Base-by-base conservation (phyloP, 1,140 invertebrate genomes). In the Drosophila tropicalis region DNA sequence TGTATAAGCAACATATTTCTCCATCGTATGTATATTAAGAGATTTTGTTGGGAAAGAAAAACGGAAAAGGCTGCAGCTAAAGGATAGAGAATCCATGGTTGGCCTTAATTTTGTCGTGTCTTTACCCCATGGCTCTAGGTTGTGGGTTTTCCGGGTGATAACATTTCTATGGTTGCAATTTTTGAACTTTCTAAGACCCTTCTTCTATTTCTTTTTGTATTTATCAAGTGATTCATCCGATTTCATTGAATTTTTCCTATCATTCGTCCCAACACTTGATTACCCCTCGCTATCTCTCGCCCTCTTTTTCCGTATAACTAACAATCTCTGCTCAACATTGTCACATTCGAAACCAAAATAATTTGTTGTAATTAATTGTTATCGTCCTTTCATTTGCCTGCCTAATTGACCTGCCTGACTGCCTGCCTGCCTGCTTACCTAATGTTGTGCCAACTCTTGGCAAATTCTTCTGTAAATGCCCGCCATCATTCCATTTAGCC, bases 381-480 rank as follows among this genome's bases (percentile, higher is more conserved):
- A 34, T 70, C 25, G 25, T 39, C 10, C n/a, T 10, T 5, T 62
- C 72, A 69, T 76, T 75, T 76, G 65, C 72, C 72, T 76, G 72
- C 72, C 58, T 51, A 51, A 51, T 51, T 51, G 44, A 51, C 17
- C 17, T 76, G 58, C 64, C 72, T 75, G 63, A 57, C 57, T 67
- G 65, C 74, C 68, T 74, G 56, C 56, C 32, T 58, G 56, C 56
- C 15, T 58, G n/a, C 25, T 17, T 57, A 15, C 41, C 41, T 44
- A 15, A 7, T 15, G 40, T 44, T 44, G 41, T 15, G 55, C 15
- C 32, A 36, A 17, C 15, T 58, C 32, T 34, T 36, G 15, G 56
- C 17, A 36, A 57, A 57, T 62, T 74, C 71, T 67, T 74, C 74
- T 74, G 56, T 67, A 72, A 75, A 75, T 76, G 73, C 73, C 66